Percentiles rank a stretch among this genome's conserved stretches.
Conservation (phyloP, 2,797 vertebrate genomes). For the Aldrovandia affinis region DNA sequence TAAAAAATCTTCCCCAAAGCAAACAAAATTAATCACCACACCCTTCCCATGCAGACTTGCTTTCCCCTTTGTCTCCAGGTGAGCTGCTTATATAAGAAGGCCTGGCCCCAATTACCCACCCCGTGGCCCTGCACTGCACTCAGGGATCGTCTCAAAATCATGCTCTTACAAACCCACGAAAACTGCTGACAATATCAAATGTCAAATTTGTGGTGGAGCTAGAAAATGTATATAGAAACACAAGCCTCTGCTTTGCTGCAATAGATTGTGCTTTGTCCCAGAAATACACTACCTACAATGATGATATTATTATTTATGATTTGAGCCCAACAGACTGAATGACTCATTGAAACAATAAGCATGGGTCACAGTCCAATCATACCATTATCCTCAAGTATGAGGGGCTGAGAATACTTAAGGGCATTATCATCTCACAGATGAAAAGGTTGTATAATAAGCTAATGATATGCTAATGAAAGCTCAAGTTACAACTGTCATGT, state of each 20-base stretch:
- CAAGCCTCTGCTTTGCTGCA: background rate
- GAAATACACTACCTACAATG: background rate
- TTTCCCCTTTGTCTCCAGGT: too few species aligned
- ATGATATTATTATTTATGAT: background rate
- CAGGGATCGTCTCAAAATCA: too few species aligned
- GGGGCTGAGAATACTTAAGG: background rate
- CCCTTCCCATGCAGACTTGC: too few species aligned
- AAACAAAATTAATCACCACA: too few species aligned
- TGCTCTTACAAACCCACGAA: too few species aligned
- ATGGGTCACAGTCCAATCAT: background rate
- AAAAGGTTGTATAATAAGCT: constrained; percentile 4
- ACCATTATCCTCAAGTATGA: background rate
- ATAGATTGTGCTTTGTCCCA: background rate
- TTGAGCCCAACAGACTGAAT: background rate
- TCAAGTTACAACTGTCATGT: background rate
- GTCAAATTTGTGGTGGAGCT: background rate
- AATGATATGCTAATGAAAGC: background rate
- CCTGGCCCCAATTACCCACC: too few species aligned
- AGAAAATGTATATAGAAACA: background rate
- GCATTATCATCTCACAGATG: background rate
- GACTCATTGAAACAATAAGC: background rate
- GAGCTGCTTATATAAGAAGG: too few species aligned
- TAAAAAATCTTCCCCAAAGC: too few species aligned
- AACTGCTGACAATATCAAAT: too few species aligned
- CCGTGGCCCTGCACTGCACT: too few species aligned